These are phyloP conservation scores for Camptogramma bilineatum DNA, from an alignment of 2,888 invertebrate species.

Conservation along the genomic window DNA sequence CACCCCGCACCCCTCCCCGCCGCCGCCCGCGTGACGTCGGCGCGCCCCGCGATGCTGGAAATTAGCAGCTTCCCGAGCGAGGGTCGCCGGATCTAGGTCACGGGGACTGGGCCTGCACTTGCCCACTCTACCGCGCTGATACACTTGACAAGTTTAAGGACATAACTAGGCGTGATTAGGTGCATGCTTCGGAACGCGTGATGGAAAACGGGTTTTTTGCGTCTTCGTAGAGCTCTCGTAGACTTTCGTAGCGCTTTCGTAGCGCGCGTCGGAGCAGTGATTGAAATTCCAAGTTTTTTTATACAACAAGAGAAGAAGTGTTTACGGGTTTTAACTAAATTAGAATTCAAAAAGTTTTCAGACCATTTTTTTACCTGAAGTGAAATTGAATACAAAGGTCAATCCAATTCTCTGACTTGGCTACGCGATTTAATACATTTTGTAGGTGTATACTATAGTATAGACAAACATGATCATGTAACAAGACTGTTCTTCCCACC, in stretches of 20 bases:
- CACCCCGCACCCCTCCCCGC: conserved; percentile 59
- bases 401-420: background rate
- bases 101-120: conserved; percentile 84
- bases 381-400: background rate
- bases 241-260: conserved; percentile 46
- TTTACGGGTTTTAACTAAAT: background rate
- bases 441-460: background rate
- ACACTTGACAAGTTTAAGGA: conserved; percentile 84
- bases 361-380: background rate
- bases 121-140: conserved; percentile 78
- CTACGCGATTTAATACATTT: background rate
- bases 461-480: background rate
- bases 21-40: conserved; percentile 73
- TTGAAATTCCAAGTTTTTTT: conserved; percentile 11
- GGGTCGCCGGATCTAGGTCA: conserved; percentile 84
- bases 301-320: background rate
- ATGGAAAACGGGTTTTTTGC: conserved; percentile 37
- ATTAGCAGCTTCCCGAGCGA: conserved; percentile 85
- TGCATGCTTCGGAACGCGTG: conserved; percentile 45
- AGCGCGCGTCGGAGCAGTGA: conserved; percentile 38
- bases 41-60: conserved; percentile 78
- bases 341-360: background rate
- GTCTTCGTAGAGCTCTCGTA: conserved; percentile 32
- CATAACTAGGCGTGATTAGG: conserved; percentile 73
- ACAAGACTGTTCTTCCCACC: conserved; percentile 10